Conservation (phyloP, 2,113 vertebrate species). For the Chaetodon auriga region DNA sequence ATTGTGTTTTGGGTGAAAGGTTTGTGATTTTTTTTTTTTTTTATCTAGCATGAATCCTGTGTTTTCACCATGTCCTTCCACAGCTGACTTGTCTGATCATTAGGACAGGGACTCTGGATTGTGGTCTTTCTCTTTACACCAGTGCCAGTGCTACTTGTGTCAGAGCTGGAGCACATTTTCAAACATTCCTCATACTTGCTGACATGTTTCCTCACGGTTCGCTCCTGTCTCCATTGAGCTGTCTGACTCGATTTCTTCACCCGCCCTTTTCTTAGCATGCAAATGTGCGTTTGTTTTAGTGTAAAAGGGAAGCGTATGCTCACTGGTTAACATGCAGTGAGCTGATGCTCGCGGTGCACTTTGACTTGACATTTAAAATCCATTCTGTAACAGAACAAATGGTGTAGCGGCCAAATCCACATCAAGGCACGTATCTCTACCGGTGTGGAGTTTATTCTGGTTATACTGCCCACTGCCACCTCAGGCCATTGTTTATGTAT, state of each 20-base stretch:
- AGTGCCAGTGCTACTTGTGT: slow-evolving; percentile 38
- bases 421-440: slow-evolving; percentile 33
- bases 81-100: slow-evolving; percentile 47
- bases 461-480: slow-evolving; percentile 50
- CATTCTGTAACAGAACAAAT: slow-evolving; percentile 59
- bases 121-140: slow-evolving; percentile 25
- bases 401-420: slow-evolving; percentile 31
- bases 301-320: slow-evolving; percentile 38
- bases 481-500: slow-evolving; percentile 63
- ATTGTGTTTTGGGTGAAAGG: slow-evolving; percentile 29
- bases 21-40: slow-evolving; percentile 21
- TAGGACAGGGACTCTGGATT: slow-evolving; percentile 27
- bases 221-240: slow-evolving; percentile 41
- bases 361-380: slow-evolving; percentile 74
- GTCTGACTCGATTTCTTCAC: slow-evolving; percentile 53
- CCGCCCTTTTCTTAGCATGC: slow-evolving; percentile 41
- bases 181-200: slow-evolving; percentile 39
- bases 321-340: slow-evolving; percentile 53
- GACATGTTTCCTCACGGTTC: slow-evolving; percentile 57
- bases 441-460: slow-evolving; percentile 51
- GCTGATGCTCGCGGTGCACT: slow-evolving; percentile 48
- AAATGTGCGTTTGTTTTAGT: slow-evolving; percentile 59
- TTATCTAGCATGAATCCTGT: slow-evolving; percentile 10
- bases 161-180: slow-evolving; percentile 33
- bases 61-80: slow-evolving; percentile 35